Conservation (phyloP, 2,888 invertebrate genomes). For the Steinernema carpocapsae region DNA sequence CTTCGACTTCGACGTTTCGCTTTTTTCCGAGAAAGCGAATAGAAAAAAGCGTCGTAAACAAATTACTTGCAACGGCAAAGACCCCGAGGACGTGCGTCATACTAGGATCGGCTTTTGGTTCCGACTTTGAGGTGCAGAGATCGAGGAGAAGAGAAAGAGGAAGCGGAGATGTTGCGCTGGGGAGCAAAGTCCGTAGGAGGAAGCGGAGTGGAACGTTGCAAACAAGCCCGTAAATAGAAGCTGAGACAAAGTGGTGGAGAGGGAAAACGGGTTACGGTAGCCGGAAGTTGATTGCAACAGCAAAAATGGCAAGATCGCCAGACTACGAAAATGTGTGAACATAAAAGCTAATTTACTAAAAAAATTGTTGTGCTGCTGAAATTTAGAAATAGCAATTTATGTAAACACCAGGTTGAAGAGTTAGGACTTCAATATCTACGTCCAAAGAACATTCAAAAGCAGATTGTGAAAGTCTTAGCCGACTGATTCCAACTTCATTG, state of each 20-base stretch:
- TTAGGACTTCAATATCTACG: no score
- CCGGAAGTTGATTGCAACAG: neutral
- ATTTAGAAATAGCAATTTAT: no score
- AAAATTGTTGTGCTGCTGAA: no score
- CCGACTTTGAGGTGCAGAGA: neutral
- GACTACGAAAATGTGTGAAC: no score
- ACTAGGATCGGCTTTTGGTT: neutral
- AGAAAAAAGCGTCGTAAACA: constrained; percentile 18
- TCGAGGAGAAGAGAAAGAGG: neutral
- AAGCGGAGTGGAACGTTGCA: neutral
- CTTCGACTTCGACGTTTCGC: neutral
- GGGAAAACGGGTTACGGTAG: constrained; percentile 4
- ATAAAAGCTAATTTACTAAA: no score
- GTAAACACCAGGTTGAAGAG: no score
- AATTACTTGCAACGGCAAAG: neutral
- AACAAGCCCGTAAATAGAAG: neutral
- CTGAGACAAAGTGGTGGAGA: neutral
- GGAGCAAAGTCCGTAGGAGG: constrained; percentile 8
- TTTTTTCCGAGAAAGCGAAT: constrained; percentile 12
- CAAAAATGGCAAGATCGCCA: no score
- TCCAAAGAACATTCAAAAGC: no score
- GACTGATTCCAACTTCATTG: no score
- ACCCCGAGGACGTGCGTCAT: neutral
- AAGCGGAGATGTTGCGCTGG: neutral
- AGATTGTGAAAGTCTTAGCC: no score